A percentile compares a stretch with the other conserved stretches of the same genome.
These are phyloP conservation scores for Eustalomyia histrio DNA, from an alignment of 2,888 invertebrate genomes.

Conservation along the genomic window DNA sequence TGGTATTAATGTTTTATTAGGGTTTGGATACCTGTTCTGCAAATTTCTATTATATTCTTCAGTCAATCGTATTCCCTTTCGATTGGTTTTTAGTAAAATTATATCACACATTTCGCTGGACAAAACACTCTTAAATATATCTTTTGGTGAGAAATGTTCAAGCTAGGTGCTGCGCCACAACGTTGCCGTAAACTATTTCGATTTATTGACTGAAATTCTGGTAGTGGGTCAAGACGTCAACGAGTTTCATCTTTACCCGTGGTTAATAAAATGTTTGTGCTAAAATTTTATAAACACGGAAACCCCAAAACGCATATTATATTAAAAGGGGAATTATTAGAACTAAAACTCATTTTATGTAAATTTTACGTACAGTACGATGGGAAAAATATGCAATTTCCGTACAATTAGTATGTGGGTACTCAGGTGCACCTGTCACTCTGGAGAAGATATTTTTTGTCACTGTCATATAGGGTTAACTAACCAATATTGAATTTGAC, in stretches of 20 bases:
- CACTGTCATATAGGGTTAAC: too few relatives aligned
- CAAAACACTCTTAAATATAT: background rate
- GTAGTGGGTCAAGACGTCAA: background rate
- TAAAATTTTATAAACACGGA: too few relatives aligned
- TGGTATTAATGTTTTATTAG: slow-evolving; percentile 2
- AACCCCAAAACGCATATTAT: too few relatives aligned
- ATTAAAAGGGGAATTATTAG: too few relatives aligned
- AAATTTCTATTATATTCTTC: background rate
- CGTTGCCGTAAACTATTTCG: background rate
- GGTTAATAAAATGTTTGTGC: too few relatives aligned
- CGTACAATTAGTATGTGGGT: too few relatives aligned
- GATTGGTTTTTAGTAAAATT: slow-evolving; percentile 3
- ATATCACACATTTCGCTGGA: slow-evolving; percentile 5
- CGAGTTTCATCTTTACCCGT: slow-evolving; percentile 5
- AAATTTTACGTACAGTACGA: too few relatives aligned
- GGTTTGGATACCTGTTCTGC: background rate
- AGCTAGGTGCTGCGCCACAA: slow-evolving; percentile 6
- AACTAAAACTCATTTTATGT: too few relatives aligned
- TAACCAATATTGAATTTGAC: too few relatives aligned
- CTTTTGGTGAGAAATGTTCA: slow-evolving; percentile 12
- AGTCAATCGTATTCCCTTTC: slow-evolving; percentile 12
- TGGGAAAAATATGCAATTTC: too few relatives aligned
- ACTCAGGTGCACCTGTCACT: too few relatives aligned
- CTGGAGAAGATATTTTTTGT: too few relatives aligned
- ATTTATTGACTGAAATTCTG: slow-evolving; percentile 4